These are phyloP conservation scores for Drosophila miranda DNA, from an alignment of 1,140 invertebrate species.

Conservation along the genomic window DNA sequence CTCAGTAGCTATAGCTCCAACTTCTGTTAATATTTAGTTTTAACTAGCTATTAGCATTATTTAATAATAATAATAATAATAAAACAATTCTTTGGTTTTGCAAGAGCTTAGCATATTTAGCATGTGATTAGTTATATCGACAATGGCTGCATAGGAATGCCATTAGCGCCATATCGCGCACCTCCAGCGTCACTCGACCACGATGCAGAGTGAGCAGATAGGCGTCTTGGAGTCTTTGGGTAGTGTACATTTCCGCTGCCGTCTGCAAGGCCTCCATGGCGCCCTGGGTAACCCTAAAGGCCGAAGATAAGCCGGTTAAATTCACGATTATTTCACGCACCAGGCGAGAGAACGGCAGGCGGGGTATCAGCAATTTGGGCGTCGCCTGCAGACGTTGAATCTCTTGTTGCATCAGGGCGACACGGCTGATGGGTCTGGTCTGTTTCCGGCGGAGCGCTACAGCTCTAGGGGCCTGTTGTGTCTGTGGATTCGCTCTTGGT, in stretches of 20 bases:
- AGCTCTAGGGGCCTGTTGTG: background rate
- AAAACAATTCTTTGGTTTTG: too few relatives aligned
- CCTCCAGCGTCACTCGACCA: conserved; percentile 89
- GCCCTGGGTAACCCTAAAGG: conserved; percentile 83
- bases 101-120: too few relatives aligned
- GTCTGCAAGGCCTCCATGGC: conserved; percentile 87
- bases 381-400: conserved; percentile 20
- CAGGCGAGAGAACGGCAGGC: conserved; percentile 70
- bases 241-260: conserved; percentile 89
- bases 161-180: conserved; percentile 84
- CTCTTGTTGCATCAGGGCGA: conserved; percentile 14
- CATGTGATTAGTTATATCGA: too few relatives aligned
- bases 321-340: conserved; percentile 66
- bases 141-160: conserved; percentile 22
- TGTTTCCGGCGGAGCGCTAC: conserved; percentile 28
- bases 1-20: too few relatives aligned
- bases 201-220: conserved; percentile 88
- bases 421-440: conserved; percentile 14
- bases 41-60: too few relatives aligned
- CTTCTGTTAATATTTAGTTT: too few relatives aligned
- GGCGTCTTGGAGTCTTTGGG: conserved; percentile 90
- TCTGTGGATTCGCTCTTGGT: background rate
- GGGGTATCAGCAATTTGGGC: conserved; percentile 52
- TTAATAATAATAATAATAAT: too few relatives aligned
- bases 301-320: too few relatives aligned